Conservation (phyloP, 2,113 vertebrate genomes). For the Prolemur simus region DNA sequence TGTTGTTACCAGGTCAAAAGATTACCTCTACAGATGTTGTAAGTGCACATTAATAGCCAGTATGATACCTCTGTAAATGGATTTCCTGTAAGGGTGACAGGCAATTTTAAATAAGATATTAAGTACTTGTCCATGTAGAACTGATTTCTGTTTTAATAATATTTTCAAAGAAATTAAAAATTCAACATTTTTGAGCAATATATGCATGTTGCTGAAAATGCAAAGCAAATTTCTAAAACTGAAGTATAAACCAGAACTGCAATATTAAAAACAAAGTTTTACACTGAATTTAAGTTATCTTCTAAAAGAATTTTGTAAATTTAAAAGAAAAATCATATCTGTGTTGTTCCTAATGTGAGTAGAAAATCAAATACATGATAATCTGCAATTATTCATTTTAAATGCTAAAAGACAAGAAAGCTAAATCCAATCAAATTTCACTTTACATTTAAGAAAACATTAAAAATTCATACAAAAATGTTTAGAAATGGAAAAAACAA, state of each 20-base stretch:
- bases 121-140: not conserved
- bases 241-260: not conserved
- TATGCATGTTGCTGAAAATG: not conserved
- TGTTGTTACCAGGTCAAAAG: not conserved
- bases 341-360: not conserved
- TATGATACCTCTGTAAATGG: not conserved
- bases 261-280: not conserved
- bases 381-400: constrained; percentile 7
- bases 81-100: not conserved
- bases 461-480: not conserved
- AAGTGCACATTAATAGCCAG: not conserved
- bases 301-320: constrained; percentile 27
- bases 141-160: constrained; percentile 4
- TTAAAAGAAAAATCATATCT: not conserved
- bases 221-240: constrained; percentile 26
- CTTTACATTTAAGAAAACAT: constrained; percentile 30
- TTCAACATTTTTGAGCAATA: not conserved
- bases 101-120: constrained; percentile 15
- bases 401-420: constrained; percentile 34
- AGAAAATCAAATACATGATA: not conserved
- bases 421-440: constrained; percentile 3
- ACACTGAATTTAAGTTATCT: not conserved
- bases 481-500: constrained; percentile 12
- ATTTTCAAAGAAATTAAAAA: constrained; percentile 47
- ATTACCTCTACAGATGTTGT: not conserved